Evolutionary conservation across 2,113 vertebrate genomes (phyloP), one percentile per base, ranked within the genome.

Genomic region (Stictonetta naevosa): DNA sequence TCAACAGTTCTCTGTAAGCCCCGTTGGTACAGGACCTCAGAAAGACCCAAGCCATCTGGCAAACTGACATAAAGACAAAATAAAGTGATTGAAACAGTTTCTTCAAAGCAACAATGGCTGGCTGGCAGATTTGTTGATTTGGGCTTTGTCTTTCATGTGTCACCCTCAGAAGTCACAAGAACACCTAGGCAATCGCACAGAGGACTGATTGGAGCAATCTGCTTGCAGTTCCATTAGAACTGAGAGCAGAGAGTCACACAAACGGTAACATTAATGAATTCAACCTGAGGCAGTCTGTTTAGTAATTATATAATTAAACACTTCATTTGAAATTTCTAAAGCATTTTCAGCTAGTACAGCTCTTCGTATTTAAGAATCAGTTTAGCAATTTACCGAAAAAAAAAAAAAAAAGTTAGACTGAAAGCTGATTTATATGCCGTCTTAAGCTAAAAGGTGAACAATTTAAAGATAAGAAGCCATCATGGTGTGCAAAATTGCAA

Each of bases 1-100:
- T 95, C 98, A 98, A 98, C 98, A 98, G 98, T 97, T 98, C 98
- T 97, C 97, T 98, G 97, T 97, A 97, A 97, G 98, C 98, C 98
- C 98, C 98, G 97, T 98, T 98, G 98, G 98, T 98, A 97, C 98
- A 98, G 98, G 98, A 98, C 98, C 98, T 98, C 98, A 98, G 98
- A 99, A 98, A 97, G 98, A 98, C 98, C 98, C 98, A 98, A 98
- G 98, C 99, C 99, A 99, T 99, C 99, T 99, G 99, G 98, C 98
- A 98, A 98, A 98, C 98, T 98, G 98, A 98, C 97, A 98, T 98
- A 98, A 98, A 98, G 98, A 99, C 98, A 98, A 98, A 98, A 97
- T 98, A 98, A 98, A 99, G 98, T 98, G 98, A 98, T 98, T 98
- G 98, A 99, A 99, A 98, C 98, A 98, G 98, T 98, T 98, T 98